phyloP scores from a whole-genome alignment of 2,113 vertebrate genomes.

The Climacteris rufus region DNA sequence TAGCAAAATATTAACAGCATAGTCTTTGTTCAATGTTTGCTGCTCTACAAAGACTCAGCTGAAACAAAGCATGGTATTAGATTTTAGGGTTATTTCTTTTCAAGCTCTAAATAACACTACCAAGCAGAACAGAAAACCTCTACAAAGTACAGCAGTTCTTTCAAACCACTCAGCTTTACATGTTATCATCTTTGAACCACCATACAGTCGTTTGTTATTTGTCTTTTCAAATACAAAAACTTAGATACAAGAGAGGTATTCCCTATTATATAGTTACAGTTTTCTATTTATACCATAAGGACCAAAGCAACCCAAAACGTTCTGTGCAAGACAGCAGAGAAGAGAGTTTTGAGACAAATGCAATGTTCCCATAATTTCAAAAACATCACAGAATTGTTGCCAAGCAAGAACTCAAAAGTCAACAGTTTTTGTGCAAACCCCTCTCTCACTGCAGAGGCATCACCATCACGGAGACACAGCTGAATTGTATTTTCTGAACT shows the following conservation, averaged over 20 bases:
- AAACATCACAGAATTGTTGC: neutral
- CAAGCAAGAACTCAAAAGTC: neutral
- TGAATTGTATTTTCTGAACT: neutral
- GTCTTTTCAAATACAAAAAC: neutral
- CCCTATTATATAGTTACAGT: neutral
- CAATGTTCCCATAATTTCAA: neutral
- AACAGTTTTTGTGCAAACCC: neutral
- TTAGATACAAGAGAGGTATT: neutral
- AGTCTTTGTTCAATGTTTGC: neutral
- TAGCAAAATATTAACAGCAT: neutral
- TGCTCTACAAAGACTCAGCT: neutral
- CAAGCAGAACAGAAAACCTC: neutral
- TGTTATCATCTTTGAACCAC: neutral
- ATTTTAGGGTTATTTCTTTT: neutral
- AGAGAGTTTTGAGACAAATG: neutral
- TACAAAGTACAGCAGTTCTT: neutral
- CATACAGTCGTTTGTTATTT: neutral
- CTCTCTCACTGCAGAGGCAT: neutral
- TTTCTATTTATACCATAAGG: neutral
- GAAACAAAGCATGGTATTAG: neutral
- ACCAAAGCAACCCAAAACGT: neutral
- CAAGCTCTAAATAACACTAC: neutral
- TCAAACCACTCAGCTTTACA: neutral
- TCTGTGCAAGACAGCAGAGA: neutral
- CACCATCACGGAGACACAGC: accelerated